Percentiles rank a stretch among this genome's conserved stretches.
phyloP scores from a whole-genome alignment of 2,113 vertebrate species.

The Phalacrocorax pelagicus region DNA sequence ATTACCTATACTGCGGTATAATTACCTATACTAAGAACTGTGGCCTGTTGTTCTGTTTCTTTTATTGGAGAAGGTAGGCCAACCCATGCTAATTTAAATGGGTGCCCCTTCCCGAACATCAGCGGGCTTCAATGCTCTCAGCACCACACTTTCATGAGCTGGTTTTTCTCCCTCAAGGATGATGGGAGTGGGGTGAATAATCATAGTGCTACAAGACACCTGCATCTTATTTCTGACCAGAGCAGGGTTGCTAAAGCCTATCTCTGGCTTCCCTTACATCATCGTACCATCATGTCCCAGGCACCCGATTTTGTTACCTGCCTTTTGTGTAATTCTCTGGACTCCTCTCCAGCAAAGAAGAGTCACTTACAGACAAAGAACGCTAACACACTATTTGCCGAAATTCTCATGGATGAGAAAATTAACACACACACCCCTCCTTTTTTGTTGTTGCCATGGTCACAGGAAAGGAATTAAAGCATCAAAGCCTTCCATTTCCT shows the following conservation, averaged over 20 bases:
- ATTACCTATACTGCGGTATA: neutral
- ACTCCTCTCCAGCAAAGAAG: neutral
- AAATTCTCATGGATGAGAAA: constrained; percentile 58
- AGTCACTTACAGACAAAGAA: constrained; percentile 1
- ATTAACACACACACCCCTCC: neutral
- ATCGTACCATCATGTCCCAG: neutral
- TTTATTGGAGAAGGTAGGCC: neutral
- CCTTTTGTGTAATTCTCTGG: neutral
- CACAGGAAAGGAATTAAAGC: constrained; percentile 66
- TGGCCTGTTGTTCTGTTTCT: neutral
- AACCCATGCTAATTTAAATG: neutral
- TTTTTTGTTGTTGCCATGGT: constrained; percentile 66
- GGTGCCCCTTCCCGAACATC: neutral
- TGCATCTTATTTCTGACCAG: neutral
- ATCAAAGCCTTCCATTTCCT: constrained; percentile 56
- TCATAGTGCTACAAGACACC: neutral
- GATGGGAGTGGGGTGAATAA: neutral
- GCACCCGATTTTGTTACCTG: neutral
- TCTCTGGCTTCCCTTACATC: neutral
- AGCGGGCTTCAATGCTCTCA: neutral
- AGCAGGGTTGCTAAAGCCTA: neutral
- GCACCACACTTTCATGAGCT: neutral
- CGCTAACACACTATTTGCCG: neutral
- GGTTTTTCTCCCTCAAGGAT: neutral
- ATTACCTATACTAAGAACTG: neutral